Evolutionary conservation across 2,797 vertebrate species (phyloP).

Genomic region (Gymnoscopelus braueri): DNA sequence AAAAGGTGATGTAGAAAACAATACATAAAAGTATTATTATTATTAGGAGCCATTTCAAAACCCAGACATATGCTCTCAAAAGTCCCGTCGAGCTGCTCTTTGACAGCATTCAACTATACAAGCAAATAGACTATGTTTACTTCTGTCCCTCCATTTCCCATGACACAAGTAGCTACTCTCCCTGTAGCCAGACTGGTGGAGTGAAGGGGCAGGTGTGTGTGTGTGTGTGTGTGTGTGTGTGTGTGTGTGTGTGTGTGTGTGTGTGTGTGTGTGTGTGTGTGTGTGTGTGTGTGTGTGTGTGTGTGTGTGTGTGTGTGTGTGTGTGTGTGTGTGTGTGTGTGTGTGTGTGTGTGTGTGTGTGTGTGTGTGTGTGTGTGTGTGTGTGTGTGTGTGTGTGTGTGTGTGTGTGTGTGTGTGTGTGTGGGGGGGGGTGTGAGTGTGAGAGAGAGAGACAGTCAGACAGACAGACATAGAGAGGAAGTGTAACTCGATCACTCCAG

Average conservation of each 20-base stretch:
- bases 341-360: conserved; percentile 2
- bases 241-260: conserved; percentile 1
- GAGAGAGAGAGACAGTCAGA: no score
- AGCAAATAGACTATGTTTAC: no score
- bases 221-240: neutral
- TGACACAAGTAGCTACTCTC: conserved; percentile 44
- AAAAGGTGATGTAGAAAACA: no score
- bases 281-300: conserved; percentile 1
- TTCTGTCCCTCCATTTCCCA: neutral
- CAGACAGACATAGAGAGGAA: conserved; percentile 18
- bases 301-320: neutral
- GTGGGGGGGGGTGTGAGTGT: conserved; percentile 1
- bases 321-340: neutral
- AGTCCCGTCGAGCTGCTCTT: conserved; percentile 9
- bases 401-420: neutral
- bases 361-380: conserved; percentile 1
- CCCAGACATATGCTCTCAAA: conserved; percentile 1
- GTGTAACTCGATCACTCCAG: conserved; percentile 74
- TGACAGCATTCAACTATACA: neutral
- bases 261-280: neutral
- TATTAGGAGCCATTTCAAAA: neutral
- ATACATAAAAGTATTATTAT: no score
- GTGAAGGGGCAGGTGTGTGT: conserved; percentile 15
- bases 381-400: no score
- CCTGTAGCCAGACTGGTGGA: conserved; percentile 61